These are phyloP conservation scores for Cotesia congregata DNA, from an alignment of 2,888 invertebrate species.

Conservation along the genomic window DNA sequence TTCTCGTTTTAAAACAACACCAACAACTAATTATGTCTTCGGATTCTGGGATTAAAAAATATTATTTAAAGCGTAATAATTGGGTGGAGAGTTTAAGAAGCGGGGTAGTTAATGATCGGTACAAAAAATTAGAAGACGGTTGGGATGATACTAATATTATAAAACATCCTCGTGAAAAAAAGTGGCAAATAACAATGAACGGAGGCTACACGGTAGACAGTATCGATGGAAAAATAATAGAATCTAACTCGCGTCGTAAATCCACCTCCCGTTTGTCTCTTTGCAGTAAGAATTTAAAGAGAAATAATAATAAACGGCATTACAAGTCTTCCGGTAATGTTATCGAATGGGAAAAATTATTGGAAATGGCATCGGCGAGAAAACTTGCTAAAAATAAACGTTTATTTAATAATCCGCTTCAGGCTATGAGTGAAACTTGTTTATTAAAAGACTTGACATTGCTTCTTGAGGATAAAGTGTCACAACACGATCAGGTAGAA, in stretches of 20 bases:
- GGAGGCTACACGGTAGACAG: constrained; percentile 58
- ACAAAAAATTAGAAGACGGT: constrained; percentile 62
- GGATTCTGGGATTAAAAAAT: constrained; percentile 36
- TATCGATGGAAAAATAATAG: constrained; percentile 66
- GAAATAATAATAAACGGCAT: constrained; percentile 57
- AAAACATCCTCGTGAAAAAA: constrained; percentile 59
- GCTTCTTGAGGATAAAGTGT: constrained; percentile 58
- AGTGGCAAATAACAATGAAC: constrained; percentile 64
- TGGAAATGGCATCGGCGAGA: constrained; percentile 74
- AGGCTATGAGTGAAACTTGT: constrained; percentile 41
- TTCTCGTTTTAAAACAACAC: background rate
- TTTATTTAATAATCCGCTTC: constrained; percentile 41
- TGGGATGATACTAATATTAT: constrained; percentile 65
- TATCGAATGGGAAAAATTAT: constrained; percentile 73
- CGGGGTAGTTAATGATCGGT: constrained; percentile 55
- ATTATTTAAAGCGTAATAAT: constrained; percentile 53
- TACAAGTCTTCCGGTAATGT: constrained; percentile 54
- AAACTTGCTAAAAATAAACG: constrained; percentile 65
- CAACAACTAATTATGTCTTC: constrained; percentile 29
- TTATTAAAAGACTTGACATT: constrained; percentile 62
- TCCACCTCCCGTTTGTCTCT: constrained; percentile 68
- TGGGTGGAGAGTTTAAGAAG: constrained; percentile 63
- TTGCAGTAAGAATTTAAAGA: constrained; percentile 66
- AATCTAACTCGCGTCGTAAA: constrained; percentile 70
- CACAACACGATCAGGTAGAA: constrained; percentile 58